phyloP scores from a whole-genome alignment of 2,113 vertebrate genomes.

The Amphiprion ocellaris region DNA sequence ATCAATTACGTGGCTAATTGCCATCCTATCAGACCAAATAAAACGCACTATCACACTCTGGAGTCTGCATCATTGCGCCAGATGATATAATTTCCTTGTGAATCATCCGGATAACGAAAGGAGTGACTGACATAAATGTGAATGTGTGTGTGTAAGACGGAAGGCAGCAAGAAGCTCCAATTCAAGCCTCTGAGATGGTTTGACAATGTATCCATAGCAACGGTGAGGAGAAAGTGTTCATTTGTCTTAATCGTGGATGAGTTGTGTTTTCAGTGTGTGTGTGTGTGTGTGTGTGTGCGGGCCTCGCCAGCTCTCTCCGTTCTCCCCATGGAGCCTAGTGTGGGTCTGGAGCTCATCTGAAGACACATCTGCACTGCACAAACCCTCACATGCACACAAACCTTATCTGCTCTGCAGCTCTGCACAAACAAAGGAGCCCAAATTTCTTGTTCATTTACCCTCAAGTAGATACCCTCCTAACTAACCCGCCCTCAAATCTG shows the following conservation, averaged over 20 bases:
- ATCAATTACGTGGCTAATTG: slow-evolving; percentile 84
- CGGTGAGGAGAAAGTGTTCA: slow-evolving; percentile 36
- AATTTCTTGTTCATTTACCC: slow-evolving; percentile 26
- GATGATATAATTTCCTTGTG: slow-evolving; percentile 76
- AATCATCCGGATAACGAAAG: slow-evolving; percentile 76
- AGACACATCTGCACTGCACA: slow-evolving; percentile 15
- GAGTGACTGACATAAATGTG: slow-evolving; percentile 41
- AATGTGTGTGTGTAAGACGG: slow-evolving; percentile 14
- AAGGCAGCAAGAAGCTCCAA: slow-evolving; percentile 36
- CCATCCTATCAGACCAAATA: slow-evolving; percentile 80
- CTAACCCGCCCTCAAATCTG: slow-evolving; percentile 27
- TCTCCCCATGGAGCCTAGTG: not conserved
- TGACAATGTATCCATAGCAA: slow-evolving; percentile 70
- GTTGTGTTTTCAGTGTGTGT: slow-evolving; percentile 26
- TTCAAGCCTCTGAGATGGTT: slow-evolving; percentile 47
- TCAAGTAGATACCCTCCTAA: slow-evolving; percentile 23
- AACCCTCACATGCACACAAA: not conserved
- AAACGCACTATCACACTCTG: slow-evolving; percentile 76
- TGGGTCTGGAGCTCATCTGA: slow-evolving; percentile 28
- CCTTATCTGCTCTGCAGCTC: slow-evolving; percentile 6
- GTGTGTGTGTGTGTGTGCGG: not conserved
- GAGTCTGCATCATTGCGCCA: slow-evolving; percentile 74
- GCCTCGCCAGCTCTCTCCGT: slow-evolving; percentile 14
- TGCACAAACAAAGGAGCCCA: slow-evolving; percentile 28
- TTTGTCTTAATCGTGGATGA: slow-evolving; percentile 62